Evolutionary conservation across 2,888 invertebrate genomes (phyloP).

Genomic region (Heterodera filipjevi): DNA sequence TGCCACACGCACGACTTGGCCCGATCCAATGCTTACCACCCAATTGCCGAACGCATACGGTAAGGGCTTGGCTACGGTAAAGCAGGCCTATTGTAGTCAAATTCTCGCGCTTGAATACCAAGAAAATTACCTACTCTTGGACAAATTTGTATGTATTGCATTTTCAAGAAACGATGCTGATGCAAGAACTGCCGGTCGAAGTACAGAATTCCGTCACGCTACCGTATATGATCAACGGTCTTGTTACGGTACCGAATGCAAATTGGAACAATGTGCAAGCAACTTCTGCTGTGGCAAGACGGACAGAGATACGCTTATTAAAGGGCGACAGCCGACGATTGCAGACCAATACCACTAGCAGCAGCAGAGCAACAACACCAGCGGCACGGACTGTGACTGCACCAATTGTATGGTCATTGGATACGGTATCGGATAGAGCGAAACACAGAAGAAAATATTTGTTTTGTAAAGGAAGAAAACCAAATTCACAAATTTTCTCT

Average conservation of each 20-base stretch:
- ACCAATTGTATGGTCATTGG: neutral
- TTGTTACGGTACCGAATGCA: neutral
- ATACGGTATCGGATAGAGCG: neutral
- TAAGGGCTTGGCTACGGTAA: no score
- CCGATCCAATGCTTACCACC: neutral
- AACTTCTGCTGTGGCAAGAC: neutral
- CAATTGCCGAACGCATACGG: neutral
- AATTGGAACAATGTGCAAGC: neutral
- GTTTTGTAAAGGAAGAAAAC: neutral
- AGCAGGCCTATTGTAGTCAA: no score
- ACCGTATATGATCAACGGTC: neutral
- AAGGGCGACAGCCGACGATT: neutral
- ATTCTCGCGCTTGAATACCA: neutral
- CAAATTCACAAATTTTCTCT: neutral
- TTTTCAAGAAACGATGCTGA: neutral
- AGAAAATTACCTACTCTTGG: neutral
- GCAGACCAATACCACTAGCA: neutral
- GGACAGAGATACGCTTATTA: neutral
- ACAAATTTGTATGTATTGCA: neutral
- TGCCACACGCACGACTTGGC: neutral
- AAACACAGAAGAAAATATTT: neutral
- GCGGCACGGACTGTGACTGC: neutral
- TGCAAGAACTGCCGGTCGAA: neutral
- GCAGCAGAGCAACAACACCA: neutral
- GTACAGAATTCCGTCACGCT: neutral